Conservation (phyloP, 1,140 invertebrate species). For the Laupala kohalensis region DNA sequence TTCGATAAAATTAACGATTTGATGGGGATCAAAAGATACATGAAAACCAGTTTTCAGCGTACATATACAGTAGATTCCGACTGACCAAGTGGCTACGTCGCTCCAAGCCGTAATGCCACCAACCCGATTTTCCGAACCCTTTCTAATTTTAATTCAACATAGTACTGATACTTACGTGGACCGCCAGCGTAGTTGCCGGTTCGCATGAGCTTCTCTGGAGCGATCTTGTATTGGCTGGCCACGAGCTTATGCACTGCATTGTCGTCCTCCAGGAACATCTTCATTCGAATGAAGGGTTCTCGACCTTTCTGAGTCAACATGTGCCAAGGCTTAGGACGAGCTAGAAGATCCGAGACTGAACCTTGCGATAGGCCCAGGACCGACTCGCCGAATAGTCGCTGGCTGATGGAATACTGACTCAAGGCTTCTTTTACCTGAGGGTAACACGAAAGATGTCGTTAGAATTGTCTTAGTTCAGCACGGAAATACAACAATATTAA, state of each 20-base stretch:
- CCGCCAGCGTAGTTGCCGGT: constrained; percentile 76
- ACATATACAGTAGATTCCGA: no score
- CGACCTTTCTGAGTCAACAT: constrained; percentile 94
- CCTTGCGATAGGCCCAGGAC: constrained; percentile 93
- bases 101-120: no score
- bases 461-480: no score
- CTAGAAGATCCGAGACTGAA: constrained; percentile 86
- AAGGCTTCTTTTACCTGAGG: constrained; percentile 92
- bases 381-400: constrained; percentile 93
- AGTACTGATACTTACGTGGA: constrained; percentile 38
- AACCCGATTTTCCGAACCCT: no score
- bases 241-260: constrained; percentile 93
- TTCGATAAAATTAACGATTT: no score
- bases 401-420: constrained; percentile 96
- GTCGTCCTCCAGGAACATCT: constrained; percentile 94
- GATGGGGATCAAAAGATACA: no score
- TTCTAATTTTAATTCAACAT: no score
- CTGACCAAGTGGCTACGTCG: no score
- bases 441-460: no score
- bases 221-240: constrained; percentile 94
- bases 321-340: constrained; percentile 92
- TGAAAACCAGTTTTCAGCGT: no score
- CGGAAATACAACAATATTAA: no score
- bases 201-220: constrained; percentile 88
- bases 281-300: constrained; percentile 95